phyloP scores from a whole-genome alignment of 2,888 invertebrate genomes.

The Philereme vetulata region DNA sequence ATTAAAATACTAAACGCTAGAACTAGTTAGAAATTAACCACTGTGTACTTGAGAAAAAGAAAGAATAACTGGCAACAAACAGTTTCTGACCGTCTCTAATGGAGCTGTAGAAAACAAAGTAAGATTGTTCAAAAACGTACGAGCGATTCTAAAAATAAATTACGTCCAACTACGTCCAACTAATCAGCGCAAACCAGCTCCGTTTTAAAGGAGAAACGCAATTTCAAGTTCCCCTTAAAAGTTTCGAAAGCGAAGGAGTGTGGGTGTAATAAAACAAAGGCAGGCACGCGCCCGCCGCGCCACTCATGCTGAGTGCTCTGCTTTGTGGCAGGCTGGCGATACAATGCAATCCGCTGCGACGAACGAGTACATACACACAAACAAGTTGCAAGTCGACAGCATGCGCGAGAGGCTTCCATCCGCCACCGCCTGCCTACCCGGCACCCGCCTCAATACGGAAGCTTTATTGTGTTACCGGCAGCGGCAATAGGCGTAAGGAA shows the following conservation, averaged over 20 bases:
- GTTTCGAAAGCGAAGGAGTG: slow-evolving; percentile 77
- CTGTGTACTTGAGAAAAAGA: neutral
- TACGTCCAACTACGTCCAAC: slow-evolving; percentile 44
- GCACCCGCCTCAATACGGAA: slow-evolving; percentile 43
- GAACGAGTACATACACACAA: slow-evolving; percentile 37
- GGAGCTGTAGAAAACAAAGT: slow-evolving; percentile 9
- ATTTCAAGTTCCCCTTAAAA: slow-evolving; percentile 76
- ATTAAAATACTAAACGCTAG: too few relatives aligned
- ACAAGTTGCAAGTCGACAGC: slow-evolving; percentile 46
- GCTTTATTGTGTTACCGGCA: slow-evolving; percentile 50
- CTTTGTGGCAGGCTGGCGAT: slow-evolving; percentile 75
- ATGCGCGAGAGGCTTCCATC: slow-evolving; percentile 46
- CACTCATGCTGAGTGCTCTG: slow-evolving; percentile 81
- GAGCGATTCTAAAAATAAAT: slow-evolving; percentile 42
- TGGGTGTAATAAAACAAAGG: slow-evolving; percentile 82
- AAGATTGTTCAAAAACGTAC: slow-evolving; percentile 28
- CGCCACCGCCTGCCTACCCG: slow-evolving; percentile 25
- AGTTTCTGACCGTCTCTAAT: slow-evolving; percentile 5
- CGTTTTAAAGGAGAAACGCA: slow-evolving; percentile 71
- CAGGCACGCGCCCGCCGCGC: slow-evolving; percentile 72
- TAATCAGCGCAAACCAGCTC: slow-evolving; percentile 67
- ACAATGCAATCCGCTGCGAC: slow-evolving; percentile 66
- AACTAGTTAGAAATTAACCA: too few relatives aligned
- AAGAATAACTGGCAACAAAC: slow-evolving; percentile 1
- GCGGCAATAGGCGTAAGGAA: slow-evolving; percentile 24